Evolutionary conservation across 2,113 vertebrate genomes (phyloP).

Genomic region (Oceanodroma tethys): DNA sequence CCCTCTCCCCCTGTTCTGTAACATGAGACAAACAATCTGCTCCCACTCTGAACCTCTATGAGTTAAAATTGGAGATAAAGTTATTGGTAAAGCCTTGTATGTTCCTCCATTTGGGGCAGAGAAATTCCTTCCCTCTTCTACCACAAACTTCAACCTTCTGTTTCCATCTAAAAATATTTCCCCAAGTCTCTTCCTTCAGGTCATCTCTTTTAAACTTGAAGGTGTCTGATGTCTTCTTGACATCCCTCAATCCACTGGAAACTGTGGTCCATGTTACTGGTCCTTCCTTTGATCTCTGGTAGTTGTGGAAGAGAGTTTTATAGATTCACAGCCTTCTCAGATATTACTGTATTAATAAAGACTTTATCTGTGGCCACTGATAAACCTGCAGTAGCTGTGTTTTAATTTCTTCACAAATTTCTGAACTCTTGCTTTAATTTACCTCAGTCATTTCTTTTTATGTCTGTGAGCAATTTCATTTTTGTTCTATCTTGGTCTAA

Average conservation of each 20-base stretch:
- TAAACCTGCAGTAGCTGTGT: background rate
- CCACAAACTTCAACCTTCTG: background rate
- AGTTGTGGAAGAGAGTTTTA: background rate
- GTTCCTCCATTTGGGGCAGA: background rate
- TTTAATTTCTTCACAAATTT: background rate
- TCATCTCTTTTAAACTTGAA: background rate
- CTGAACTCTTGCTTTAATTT: background rate
- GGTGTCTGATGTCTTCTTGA: background rate
- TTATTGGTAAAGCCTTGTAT: background rate
- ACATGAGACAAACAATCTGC: background rate
- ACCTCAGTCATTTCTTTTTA: background rate
- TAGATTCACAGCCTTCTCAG: background rate
- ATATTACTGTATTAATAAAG: background rate
- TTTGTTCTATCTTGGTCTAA: background rate
- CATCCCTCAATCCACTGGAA: background rate
- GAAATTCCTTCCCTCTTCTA: background rate
- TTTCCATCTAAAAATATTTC: background rate
- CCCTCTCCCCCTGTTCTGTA: background rate
- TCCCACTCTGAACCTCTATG: background rate
- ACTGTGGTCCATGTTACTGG: background rate
- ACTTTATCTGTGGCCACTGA: background rate
- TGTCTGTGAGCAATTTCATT: background rate
- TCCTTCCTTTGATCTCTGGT: background rate
- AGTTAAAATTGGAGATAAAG: background rate
- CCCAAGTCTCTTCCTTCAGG: background rate